Conservation (phyloP, 2,113 vertebrate species). For the Egretta garzetta region DNA sequence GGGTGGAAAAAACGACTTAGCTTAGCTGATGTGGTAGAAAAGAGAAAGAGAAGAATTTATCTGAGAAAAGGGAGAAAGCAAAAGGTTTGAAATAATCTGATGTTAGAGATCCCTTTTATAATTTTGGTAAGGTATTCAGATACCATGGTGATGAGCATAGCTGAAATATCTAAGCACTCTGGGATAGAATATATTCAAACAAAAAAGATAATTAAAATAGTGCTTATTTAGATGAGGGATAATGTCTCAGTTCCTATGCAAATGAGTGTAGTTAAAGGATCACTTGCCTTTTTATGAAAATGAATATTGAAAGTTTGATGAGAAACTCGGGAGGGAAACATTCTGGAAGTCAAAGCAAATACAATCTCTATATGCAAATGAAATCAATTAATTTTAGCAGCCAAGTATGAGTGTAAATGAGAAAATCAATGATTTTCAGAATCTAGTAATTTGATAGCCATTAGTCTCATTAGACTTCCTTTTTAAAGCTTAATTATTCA, state of each 20-base stretch:
- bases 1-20: background rate
- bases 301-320: constrained; percentile 72
- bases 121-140: constrained; percentile 23
- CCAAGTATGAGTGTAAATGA: constrained; percentile 62
- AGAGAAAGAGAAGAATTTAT: background rate
- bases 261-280: constrained; percentile 66
- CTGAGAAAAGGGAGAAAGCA: background rate
- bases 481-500: constrained; percentile 78
- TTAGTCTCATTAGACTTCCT: constrained; percentile 77
- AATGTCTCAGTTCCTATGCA: constrained; percentile 69
- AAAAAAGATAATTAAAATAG: constrained; percentile 67
- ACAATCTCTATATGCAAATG: constrained; percentile 74
- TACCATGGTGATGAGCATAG: constrained; percentile 9
- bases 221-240: constrained; percentile 63
- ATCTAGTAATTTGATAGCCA: constrained; percentile 78
- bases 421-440: constrained; percentile 77
- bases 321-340: constrained; percentile 68
- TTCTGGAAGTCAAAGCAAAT: constrained; percentile 70
- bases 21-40: background rate
- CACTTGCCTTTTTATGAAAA: constrained; percentile 62
- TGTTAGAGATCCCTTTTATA: background rate
- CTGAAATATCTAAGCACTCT: constrained; percentile 20
- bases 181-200: constrained; percentile 53
- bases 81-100: background rate
- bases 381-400: constrained; percentile 76